These are phyloP conservation scores for Cynodonichthys magdalenae DNA, from an alignment of 2,797 vertebrate species.

Conservation along the genomic window DNA sequence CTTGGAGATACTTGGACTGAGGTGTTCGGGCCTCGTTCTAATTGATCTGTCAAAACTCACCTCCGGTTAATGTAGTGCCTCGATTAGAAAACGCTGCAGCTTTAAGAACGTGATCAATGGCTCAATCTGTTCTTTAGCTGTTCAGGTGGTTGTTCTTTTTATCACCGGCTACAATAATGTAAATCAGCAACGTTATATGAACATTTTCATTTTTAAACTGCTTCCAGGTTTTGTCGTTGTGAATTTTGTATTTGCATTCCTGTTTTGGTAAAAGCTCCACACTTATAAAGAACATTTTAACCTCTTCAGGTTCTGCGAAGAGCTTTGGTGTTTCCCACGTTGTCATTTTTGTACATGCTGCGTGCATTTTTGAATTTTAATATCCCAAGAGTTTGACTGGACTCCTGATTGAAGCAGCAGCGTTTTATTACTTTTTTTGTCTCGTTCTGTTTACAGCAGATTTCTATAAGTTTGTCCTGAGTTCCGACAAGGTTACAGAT, in stretches of 20 bases:
- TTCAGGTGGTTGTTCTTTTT: slow-evolving; percentile 17
- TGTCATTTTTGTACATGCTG: too few relatives aligned
- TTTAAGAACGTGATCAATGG: slow-evolving; percentile 51
- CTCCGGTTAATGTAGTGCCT: slow-evolving; percentile 75
- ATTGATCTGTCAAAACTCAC: slow-evolving; percentile 81
- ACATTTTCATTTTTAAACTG: neutral
- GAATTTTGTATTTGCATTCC: too few relatives aligned
- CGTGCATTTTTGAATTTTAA: too few relatives aligned
- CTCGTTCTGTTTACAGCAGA: slow-evolving; percentile 39
- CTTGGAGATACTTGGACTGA: slow-evolving; percentile 36
- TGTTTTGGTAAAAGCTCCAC: too few relatives aligned
- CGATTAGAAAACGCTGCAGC: slow-evolving; percentile 68
- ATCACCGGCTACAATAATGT: slow-evolving; percentile 5
- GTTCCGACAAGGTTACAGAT: slow-evolving; percentile 53
- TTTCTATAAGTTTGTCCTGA: slow-evolving; percentile 29
- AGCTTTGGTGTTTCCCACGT: too few relatives aligned
- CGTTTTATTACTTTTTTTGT: slow-evolving; percentile 12
- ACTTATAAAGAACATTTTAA: too few relatives aligned
- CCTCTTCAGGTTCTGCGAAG: too few relatives aligned
- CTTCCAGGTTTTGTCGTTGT: too few relatives aligned
- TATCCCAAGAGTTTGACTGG: slow-evolving; percentile 9
- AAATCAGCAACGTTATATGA: neutral
- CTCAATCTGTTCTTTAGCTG: slow-evolving; percentile 44
- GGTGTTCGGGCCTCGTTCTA: slow-evolving; percentile 70
- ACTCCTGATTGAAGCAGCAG: slow-evolving; percentile 5